A percentile compares a stretch with the other conserved stretches of the same genome.
Evolutionary conservation across 1,140 invertebrate genomes (phyloP).

Genomic region (Lasaia peninsularis): DNA sequence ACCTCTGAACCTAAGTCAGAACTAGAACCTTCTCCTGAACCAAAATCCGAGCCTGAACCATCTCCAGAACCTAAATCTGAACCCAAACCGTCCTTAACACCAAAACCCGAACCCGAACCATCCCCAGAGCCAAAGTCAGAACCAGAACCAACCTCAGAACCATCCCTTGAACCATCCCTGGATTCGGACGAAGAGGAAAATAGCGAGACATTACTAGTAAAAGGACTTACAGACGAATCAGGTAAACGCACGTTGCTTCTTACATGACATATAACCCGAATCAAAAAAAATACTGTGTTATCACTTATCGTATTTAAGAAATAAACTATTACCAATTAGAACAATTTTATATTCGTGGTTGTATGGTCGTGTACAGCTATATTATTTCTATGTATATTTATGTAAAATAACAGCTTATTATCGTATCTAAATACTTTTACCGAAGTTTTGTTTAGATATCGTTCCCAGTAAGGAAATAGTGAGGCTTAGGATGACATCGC

Average conservation of each 20-base stretch:
- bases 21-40: slow-evolving; percentile 62
- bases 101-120: slow-evolving; percentile 72
- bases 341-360: too few relatives aligned
- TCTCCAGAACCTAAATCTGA: slow-evolving; percentile 62
- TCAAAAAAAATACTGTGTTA: too few relatives aligned
- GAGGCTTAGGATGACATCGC: too few relatives aligned
- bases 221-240: slow-evolving; percentile 1
- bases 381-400: too few relatives aligned
- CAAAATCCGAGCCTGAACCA: slow-evolving; percentile 60
- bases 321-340: too few relatives aligned
- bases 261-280: slow-evolving; percentile 8
- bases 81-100: slow-evolving; percentile 69
- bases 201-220: slow-evolving; percentile 34
- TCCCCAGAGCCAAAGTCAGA: slow-evolving; percentile 69
- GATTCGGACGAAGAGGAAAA: slow-evolving; percentile 61
- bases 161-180: slow-evolving; percentile 74
- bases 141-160: slow-evolving; percentile 47
- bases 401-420: too few relatives aligned
- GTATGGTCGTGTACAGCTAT: too few relatives aligned
- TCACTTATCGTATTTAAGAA: too few relatives aligned
- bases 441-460: too few relatives aligned
- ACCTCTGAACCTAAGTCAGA: slow-evolving; percentile 30
- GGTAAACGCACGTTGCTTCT: slow-evolving; percentile 4
- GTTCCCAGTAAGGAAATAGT: too few relatives aligned
- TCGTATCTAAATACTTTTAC: too few relatives aligned